phyloP scores from a whole-genome alignment of 2,797 vertebrate species.

The Acanthis flammea region DNA sequence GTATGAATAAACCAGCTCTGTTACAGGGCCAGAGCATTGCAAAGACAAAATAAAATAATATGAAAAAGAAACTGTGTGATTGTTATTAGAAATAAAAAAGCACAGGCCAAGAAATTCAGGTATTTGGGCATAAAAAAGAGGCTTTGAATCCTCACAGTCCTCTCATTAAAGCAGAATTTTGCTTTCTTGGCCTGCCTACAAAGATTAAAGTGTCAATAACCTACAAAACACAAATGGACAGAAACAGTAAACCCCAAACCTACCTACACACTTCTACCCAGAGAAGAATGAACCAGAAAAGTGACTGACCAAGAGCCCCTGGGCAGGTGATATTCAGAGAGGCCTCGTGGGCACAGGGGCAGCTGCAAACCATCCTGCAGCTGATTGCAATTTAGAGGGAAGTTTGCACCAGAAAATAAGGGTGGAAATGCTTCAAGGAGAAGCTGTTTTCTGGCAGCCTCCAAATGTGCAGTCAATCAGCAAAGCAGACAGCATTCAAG shows the following conservation, averaged over 20 bases:
- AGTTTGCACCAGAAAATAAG: neutral
- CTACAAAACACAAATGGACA: neutral
- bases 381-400: neutral
- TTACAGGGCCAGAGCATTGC: neutral
- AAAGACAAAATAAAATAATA: neutral
- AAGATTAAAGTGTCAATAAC: neutral
- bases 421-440: neutral
- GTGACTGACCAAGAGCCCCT: rapidly evolving
- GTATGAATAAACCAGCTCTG: neutral
- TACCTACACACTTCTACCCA: rapidly evolving
- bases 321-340: neutral
- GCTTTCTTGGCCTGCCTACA: neutral
- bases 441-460: neutral
- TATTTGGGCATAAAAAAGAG: neutral
- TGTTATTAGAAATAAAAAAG: neutral
- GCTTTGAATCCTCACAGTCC: neutral
- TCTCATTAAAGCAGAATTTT: neutral
- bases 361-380: neutral
- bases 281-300: neutral
- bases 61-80: neutral
- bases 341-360: neutral
- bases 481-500: neutral
- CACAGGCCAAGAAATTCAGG: neutral
- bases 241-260: neutral
- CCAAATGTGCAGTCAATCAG: neutral